Conservation (phyloP, 2,113 vertebrate genomes). For the Protomyctophum bolini region DNA sequence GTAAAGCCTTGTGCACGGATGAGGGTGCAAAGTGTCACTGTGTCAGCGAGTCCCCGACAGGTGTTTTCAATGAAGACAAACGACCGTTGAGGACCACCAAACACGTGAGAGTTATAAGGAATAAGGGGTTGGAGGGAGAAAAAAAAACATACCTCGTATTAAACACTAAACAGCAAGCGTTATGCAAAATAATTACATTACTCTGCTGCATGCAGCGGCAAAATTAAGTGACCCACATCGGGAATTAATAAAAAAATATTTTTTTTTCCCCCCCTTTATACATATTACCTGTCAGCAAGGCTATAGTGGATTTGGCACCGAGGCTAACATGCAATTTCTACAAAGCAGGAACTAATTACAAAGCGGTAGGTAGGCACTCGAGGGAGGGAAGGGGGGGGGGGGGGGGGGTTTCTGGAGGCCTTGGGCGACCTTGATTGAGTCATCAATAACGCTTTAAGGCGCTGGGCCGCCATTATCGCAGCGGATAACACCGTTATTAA, state of each 20-base stretch:
- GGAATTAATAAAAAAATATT: slow-evolving; percentile 40
- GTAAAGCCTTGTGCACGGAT: no score
- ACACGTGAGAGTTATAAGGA: no score
- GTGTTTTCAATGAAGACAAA: no score
- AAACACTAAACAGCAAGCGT: slow-evolving; percentile 27
- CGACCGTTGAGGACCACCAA: no score
- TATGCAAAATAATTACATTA: slow-evolving; percentile 15
- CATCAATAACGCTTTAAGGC: slow-evolving; percentile 74
- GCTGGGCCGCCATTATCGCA: slow-evolving; percentile 58
- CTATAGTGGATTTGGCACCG: slow-evolving; percentile 34
- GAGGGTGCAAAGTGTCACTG: no score
- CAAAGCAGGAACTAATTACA: slow-evolving; percentile 62
- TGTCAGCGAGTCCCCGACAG: no score
- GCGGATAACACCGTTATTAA: slow-evolving; percentile 69
- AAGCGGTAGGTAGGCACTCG: slow-evolving; percentile 7
- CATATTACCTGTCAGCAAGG: slow-evolving; percentile 39
- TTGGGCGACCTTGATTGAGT: slow-evolving; percentile 62
- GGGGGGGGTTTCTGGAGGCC: slow-evolving; percentile 28
- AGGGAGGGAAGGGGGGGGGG: slow-evolving; percentile 26
- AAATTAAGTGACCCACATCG: slow-evolving; percentile 28
- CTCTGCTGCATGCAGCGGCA: slow-evolving; percentile 22
- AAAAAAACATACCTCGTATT: slow-evolving; percentile 20
- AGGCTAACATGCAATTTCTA: slow-evolving; percentile 51
- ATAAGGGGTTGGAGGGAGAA: not conserved
- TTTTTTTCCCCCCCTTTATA: slow-evolving; percentile 24